phyloP scores from a whole-genome alignment of 2,797 vertebrate species.

The Trichosurus vulpecula region DNA sequence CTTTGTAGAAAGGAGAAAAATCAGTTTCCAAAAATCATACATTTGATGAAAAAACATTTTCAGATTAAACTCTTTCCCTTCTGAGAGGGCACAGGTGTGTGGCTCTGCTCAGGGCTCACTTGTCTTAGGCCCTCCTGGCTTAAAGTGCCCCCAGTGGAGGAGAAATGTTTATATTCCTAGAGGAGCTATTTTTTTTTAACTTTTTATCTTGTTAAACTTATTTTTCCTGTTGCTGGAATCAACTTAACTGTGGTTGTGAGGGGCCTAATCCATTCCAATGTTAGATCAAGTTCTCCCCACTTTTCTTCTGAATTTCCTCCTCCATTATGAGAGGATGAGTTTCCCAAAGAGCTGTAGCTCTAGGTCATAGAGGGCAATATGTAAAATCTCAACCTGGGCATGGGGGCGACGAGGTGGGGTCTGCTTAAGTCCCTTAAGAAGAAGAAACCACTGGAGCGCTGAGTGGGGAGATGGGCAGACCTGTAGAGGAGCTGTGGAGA shows the following conservation, averaged over 20 bases:
- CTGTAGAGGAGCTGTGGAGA: accelerated
- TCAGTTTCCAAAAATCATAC: not conserved
- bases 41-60: not conserved
- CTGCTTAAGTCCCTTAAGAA: not conserved
- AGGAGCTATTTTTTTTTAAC: not conserved
- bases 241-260: not conserved
- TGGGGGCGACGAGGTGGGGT: not conserved
- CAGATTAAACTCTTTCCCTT: not conserved
- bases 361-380: not conserved
- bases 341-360: not conserved
- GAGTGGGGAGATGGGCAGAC: accelerated
- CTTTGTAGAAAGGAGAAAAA: not conserved
- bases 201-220: no score
- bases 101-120: no score
- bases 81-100: not conserved
- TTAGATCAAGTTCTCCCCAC: not conserved
- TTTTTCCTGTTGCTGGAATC: not conserved
- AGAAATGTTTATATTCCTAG: not conserved
- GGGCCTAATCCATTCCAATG: not conserved
- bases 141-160: accelerated
- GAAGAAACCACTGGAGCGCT: accelerated
- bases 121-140: not conserved
- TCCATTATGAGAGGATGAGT: not conserved
- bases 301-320: not conserved
- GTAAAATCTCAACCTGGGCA: not conserved